Percentiles rank a stretch among this genome's conserved stretches.
Evolutionary conservation across 2,888 invertebrate genomes (phyloP).

Genomic region (Gortyna flavago): DNA sequence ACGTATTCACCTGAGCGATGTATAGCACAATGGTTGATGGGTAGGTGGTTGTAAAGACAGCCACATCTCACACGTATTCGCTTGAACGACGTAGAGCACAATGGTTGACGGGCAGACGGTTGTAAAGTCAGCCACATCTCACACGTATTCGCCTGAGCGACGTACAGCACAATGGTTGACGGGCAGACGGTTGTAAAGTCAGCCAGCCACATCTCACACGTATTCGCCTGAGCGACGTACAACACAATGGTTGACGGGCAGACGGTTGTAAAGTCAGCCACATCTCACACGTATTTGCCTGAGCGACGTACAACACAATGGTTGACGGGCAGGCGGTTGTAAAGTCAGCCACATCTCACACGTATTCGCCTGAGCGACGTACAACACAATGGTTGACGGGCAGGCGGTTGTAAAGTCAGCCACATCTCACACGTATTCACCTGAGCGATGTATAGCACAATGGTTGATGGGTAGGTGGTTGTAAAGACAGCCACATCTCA

Average conservation of each 20-base stretch:
- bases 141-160: neutral
- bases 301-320: constrained; percentile 15
- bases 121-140: neutral
- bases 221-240: constrained; percentile 3
- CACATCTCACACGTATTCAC: neutral
- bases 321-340: too few species aligned
- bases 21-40: constrained; percentile 1
- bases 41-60: neutral
- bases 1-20: neutral
- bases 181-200: neutral
- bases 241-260: neutral
- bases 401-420: neutral
- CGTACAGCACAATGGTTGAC: constrained; percentile 6
- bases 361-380: neutral
- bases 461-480: neutral
- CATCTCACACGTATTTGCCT: neutral
- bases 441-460: constrained; percentile 13
- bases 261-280: neutral
- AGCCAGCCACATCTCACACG: neutral
- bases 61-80: neutral
- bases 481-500: neutral
- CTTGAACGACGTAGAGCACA: constrained; percentile 12
- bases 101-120: neutral
- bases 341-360: neutral
- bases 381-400: constrained; percentile 5